Percentiles rank a stretch among this genome's conserved stretches.
Evolutionary conservation across 1,140 invertebrate species (phyloP).

Genomic region (Panagrolaimus sp.): DNA sequence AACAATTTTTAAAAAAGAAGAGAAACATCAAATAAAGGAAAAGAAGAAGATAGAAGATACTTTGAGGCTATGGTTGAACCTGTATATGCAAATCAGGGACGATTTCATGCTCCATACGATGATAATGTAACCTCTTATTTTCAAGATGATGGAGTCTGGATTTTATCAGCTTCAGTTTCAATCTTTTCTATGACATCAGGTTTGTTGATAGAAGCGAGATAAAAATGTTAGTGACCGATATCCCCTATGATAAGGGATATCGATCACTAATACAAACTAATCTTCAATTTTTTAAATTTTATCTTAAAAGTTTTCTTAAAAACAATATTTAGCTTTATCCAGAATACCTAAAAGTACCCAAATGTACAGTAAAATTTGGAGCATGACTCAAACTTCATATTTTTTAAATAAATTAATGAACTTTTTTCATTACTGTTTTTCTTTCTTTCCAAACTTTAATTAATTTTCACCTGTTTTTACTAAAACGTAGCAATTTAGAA

Average conservation of each 20-base stretch:
- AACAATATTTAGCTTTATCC: too few species aligned
- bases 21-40: background rate
- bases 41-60: background rate
- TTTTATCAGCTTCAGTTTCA: conserved; percentile 83
- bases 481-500: too few species aligned
- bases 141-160: conserved; percentile 81
- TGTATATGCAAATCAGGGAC: background rate
- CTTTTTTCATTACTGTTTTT: too few species aligned
- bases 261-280: too few species aligned
- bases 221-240: conserved; percentile 10
- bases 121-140: conserved; percentile 30
- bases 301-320: too few species aligned
- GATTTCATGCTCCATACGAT: background rate
- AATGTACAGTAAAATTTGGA: too few species aligned
- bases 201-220: conserved; percentile 56
- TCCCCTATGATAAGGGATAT: background rate
- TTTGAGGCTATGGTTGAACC: conserved; percentile 8
- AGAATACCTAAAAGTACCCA: too few species aligned
- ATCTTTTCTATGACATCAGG: conserved; percentile 96
- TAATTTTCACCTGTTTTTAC: too few species aligned
- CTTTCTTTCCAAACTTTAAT: too few species aligned
- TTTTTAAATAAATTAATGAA: too few species aligned
- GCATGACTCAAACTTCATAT: too few species aligned
- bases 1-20: background rate
- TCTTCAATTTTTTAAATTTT: too few species aligned